Evolutionary conservation across 2,113 vertebrate genomes (phyloP).

Genomic region (Myanophis thanlyinensis): DNA sequence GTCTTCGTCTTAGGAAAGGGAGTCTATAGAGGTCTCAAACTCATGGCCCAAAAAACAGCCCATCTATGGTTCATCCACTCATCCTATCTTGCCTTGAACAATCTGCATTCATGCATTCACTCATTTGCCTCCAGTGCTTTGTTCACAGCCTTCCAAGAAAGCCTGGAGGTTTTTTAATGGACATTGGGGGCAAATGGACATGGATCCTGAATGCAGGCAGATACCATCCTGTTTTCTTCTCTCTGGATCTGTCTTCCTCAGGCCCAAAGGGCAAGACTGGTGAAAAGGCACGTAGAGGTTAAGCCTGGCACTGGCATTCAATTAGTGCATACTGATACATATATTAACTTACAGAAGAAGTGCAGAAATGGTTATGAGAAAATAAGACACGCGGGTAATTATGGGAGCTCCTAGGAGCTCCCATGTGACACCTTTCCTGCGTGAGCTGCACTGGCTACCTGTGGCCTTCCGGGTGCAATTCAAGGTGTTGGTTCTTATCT

Average conservation of each 20-base stretch:
- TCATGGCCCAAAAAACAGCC: background rate
- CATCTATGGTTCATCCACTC: background rate
- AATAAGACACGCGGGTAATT: too few relatives aligned
- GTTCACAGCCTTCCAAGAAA: background rate
- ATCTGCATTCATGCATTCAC: background rate
- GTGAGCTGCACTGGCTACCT: too few relatives aligned
- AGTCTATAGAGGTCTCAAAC: background rate
- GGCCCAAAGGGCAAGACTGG: background rate
- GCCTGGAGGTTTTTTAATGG: background rate
- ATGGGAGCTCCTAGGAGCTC: too few relatives aligned
- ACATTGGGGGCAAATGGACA: background rate
- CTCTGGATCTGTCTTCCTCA: background rate
- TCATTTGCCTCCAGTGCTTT: background rate
- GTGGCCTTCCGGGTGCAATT: too few relatives aligned
- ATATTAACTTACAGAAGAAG: background rate
- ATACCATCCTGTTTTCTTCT: background rate
- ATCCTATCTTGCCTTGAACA: background rate
- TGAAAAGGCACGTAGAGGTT: background rate
- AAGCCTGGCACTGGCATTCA: background rate
- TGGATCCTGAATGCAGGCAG: background rate
- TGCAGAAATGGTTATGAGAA: background rate
- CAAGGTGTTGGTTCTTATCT: too few relatives aligned
- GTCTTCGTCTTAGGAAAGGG: background rate
- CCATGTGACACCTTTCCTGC: too few relatives aligned
- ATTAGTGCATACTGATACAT: background rate